A percentile compares a stretch with the other conserved stretches of the same genome.
These are phyloP conservation scores for Murina feae DNA, from an alignment of 2,113 vertebrate genomes.

Conservation along the genomic window DNA sequence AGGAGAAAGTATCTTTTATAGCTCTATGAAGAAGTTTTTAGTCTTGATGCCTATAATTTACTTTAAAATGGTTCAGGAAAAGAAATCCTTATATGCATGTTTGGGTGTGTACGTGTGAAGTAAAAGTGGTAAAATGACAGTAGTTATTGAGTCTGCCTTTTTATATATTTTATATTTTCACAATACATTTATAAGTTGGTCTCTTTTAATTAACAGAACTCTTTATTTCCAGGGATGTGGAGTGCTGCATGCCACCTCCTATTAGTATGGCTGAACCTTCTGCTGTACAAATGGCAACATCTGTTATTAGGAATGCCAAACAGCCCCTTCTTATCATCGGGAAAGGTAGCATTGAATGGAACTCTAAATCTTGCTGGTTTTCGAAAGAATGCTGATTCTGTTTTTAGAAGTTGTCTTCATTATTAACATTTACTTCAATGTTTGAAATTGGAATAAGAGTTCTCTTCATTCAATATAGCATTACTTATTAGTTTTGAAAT, in stretches of 20 bases:
- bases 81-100: neutral
- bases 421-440: neutral
- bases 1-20: neutral
- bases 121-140: neutral
- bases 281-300: conserved; percentile 80
- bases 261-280: conserved; percentile 82
- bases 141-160: neutral
- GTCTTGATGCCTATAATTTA: neutral
- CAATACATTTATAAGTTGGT: neutral
- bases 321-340: conserved; percentile 93
- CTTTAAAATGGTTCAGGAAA: neutral
- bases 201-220: neutral
- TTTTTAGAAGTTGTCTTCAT: neutral
- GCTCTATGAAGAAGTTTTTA: neutral
- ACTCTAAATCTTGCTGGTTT: neutral
- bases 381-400: neutral
- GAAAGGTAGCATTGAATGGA: conserved; percentile 86
- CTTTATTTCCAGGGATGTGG: conserved; percentile 78
- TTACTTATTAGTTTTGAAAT: conserved; percentile 33
- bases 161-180: conserved; percentile 17
- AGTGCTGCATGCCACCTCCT: conserved; percentile 89
- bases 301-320: conserved; percentile 82
- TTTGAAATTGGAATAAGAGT: neutral
- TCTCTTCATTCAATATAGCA: neutral
- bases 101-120: neutral